These are phyloP conservation scores for Orthosia cruda DNA, from an alignment of 2,888 invertebrate species.

Conservation along the genomic window DNA sequence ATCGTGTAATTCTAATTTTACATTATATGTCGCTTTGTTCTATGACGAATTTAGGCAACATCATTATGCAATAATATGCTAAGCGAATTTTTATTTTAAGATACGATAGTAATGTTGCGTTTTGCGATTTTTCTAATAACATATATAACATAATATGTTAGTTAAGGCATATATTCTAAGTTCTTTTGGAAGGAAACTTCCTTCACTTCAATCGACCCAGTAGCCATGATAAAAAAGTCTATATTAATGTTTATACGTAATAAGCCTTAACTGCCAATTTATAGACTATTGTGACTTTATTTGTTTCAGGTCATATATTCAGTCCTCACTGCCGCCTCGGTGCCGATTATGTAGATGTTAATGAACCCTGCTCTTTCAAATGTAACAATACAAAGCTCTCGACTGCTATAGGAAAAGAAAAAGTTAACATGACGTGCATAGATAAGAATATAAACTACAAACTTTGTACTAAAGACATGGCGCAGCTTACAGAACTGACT, in stretches of 20 bases:
- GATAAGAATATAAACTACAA: conserved; percentile 78
- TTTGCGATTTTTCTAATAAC: conserved; percentile 34
- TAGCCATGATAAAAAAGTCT: no score
- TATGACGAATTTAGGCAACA: background rate
- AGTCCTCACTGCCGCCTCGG: conserved; percentile 80
- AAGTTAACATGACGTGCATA: conserved; percentile 83
- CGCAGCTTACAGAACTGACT: conserved; percentile 60
- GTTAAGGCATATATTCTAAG: background rate
- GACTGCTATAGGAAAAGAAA: conserved; percentile 68
- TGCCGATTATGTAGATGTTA: conserved; percentile 79
- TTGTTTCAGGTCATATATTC: conserved; percentile 75
- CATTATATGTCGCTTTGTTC: conserved; percentile 1
- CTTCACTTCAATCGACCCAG: background rate
- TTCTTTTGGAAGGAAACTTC: background rate
- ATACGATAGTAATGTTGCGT: background rate
- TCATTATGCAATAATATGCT: background rate
- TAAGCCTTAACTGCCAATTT: background rate
- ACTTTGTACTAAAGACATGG: conserved; percentile 72
- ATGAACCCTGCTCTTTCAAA: conserved; percentile 81
- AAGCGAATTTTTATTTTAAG: conserved; percentile 13
- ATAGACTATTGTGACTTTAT: background rate
- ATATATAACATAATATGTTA: background rate
- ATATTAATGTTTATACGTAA: background rate
- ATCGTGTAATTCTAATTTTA: background rate
- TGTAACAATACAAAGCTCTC: conserved; percentile 76